Conservation (phyloP, 2,797 vertebrate species). For the Sebastiscus tertius region DNA sequence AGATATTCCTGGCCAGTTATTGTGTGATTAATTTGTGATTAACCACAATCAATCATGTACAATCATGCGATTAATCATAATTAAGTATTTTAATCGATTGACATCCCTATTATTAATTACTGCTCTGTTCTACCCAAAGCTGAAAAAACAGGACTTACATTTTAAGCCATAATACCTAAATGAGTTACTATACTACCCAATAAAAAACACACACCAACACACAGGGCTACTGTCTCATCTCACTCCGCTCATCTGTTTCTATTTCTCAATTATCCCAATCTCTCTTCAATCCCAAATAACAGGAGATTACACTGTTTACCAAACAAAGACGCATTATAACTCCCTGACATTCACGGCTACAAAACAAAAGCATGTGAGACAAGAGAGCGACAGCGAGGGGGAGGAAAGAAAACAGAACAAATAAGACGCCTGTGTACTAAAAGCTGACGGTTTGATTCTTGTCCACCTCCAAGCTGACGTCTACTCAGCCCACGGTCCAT, state of each 20-base stretch:
- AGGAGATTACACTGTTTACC: constrained; percentile 21
- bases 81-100: no score
- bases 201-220: not conserved
- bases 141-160: not conserved
- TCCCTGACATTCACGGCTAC: constrained; percentile 32
- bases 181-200: not conserved
- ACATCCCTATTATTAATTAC: not conserved
- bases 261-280: not conserved
- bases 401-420: not conserved
- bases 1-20: not conserved
- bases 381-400: not conserved
- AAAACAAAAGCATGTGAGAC: constrained; percentile 27
- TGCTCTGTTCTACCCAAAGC: not conserved
- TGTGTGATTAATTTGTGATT: no score
- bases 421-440: constrained; percentile 25
- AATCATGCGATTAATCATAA: not conserved
- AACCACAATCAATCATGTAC: no score
- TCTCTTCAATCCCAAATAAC: constrained; percentile 3
- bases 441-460: constrained; percentile 48
- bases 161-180: not conserved
- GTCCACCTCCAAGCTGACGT: constrained; percentile 47
- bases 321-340: constrained; percentile 42
- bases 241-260: not conserved
- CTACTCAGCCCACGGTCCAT: constrained; percentile 42
- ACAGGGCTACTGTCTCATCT: not conserved